Conservation (phyloP, 30 jellyfish, hydroid and myxozoan species). For the Pseudorhiza aurosa region DNA sequence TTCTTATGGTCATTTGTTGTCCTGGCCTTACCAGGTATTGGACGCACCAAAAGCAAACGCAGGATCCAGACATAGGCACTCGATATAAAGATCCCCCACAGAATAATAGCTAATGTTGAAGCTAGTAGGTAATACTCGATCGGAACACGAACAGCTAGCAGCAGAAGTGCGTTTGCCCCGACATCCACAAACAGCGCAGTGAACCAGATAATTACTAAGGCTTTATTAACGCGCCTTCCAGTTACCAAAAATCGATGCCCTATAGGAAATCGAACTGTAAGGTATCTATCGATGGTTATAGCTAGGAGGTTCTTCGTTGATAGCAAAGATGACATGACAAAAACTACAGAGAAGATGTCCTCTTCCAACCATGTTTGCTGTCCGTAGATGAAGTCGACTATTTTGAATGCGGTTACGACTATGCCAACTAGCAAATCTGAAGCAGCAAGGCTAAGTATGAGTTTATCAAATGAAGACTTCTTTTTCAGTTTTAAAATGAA, state of each 20-base stretch:
- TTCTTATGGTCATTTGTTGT: neutral
- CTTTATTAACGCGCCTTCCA: neutral
- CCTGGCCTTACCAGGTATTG: neutral
- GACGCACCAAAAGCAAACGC: neutral
- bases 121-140: neutral
- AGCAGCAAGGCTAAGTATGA: slow-evolving; percentile 21
- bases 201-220: neutral
- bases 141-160: neutral
- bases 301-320: neutral
- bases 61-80: neutral
- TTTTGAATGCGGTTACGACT: neutral
- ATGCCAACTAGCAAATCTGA: slow-evolving; percentile 9
- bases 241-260: neutral
- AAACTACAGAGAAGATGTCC: neutral
- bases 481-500: neutral
- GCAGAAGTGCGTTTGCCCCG: neutral
- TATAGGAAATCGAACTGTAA: slow-evolving; percentile 12
- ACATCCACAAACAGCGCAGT: neutral
- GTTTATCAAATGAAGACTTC: neutral
- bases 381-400: neutral
- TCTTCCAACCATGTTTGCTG: neutral
- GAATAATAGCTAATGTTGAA: neutral
- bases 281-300: slow-evolving; percentile 17
- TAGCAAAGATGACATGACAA: neutral
- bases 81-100: neutral